Evolutionary conservation across 2,113 vertebrate species (phyloP), one percentile per base, ranked within the genome.

Genomic region (Xenopus borealis): DNA sequence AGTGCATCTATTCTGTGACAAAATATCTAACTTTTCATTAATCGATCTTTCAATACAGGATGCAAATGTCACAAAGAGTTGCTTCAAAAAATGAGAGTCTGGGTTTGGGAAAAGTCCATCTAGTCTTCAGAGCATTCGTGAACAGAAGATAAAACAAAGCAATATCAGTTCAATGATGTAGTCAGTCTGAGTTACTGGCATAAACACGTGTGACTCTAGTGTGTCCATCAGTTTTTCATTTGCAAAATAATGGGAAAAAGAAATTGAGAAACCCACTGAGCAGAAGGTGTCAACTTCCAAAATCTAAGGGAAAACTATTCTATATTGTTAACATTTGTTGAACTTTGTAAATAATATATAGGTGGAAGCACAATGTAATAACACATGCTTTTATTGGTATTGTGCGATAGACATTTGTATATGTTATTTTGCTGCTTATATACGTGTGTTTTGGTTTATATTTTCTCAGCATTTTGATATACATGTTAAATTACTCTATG

Each of bases 171-270:
- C 58, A 69, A 77, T 77, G 69, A 77, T 70, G 67, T 63, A 70
- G 74, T 77, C 66, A 77, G 69, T 77, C 66, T 70, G 30, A 70
- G 67, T 59, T 61, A 77, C 58, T 18, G 67, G 58, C 61, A 64
- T 77, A 70, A 77, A 70, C 67, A 77, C 64, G 74, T 77, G 74
- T 77, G 74, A 69, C 74, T 76, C 66, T 45, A 12, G 74, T 64
- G 27, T 77, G 74, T 64, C 74, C 74, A 77, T 77, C 74, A 77
- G 59, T 53, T 70, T 70, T 77, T 69, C 74, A 77, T 69, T 77
- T 77, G 67, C 53, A 64, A 77, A 77, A 63, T 76, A 77, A 77
- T 77, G 61, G 59, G 52, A 58, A 67, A 69, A 69, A 70, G 74
- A 77, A 69, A 77, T 77, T 69, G 66, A 44, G 47, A 57, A 52